Conservation (phyloP, 2,888 invertebrate species). For the Epirrhoe tristata region DNA sequence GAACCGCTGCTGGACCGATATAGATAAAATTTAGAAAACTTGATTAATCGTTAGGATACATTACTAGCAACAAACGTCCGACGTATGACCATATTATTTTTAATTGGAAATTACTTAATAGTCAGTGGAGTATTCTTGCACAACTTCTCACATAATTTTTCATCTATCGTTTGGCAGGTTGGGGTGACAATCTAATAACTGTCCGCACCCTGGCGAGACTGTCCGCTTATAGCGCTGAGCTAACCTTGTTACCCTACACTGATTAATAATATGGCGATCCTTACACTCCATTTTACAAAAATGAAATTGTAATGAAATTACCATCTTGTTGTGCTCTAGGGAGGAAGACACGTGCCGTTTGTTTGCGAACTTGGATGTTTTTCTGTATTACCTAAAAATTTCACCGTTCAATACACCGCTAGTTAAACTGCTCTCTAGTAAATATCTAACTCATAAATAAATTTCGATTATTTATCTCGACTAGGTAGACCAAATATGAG, state of each 20-base stretch:
- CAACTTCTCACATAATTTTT: slow-evolving; percentile 32
- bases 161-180: slow-evolving; percentile 63
- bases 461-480: not conserved
- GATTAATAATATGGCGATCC: slow-evolving; percentile 79
- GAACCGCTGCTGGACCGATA: too few relatives aligned
- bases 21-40: too few relatives aligned
- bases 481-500: too few relatives aligned
- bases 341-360: slow-evolving; percentile 5
- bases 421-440: too few relatives aligned
- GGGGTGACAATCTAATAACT: slow-evolving; percentile 82
- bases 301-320: slow-evolving; percentile 69
- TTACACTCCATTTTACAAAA: slow-evolving; percentile 63
- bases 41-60: too few relatives aligned
- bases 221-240: slow-evolving; percentile 75
- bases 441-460: too few relatives aligned
- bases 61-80: too few relatives aligned
- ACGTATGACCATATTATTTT: too few relatives aligned
- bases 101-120: too few relatives aligned
- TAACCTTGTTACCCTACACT: slow-evolving; percentile 82
- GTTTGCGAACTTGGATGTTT: not conserved
- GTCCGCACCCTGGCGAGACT: slow-evolving; percentile 77
- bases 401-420: too few relatives aligned
- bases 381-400: too few relatives aligned
- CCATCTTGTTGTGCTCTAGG: slow-evolving; percentile 32
- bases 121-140: not conserved